These are phyloP conservation scores for Melopsittacus undulatus DNA, from an alignment of 2,797 vertebrate species.

Conservation along the genomic window DNA sequence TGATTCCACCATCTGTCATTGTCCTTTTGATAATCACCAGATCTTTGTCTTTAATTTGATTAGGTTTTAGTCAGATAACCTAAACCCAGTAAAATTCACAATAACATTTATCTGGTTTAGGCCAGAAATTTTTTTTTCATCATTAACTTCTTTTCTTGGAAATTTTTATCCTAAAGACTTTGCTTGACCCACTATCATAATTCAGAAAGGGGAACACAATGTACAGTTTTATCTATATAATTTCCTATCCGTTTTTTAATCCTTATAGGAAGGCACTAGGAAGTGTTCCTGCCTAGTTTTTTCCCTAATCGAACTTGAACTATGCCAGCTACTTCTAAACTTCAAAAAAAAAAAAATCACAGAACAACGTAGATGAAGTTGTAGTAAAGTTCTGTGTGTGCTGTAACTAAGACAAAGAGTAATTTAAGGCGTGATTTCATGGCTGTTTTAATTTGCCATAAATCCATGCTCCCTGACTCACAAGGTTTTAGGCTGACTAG, in stretches of 20 bases:
- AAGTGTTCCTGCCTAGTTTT: background rate
- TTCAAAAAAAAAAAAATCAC: background rate
- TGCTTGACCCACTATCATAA: background rate
- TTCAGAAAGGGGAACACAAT: background rate
- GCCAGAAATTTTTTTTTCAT: background rate
- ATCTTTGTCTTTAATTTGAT: background rate
- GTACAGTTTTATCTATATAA: background rate
- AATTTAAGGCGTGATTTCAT: background rate
- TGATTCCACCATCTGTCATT: background rate
- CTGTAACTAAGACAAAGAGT: background rate
- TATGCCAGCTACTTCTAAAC: background rate
- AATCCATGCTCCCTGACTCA: background rate
- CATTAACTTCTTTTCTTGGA: background rate
- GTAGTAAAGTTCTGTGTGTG: background rate
- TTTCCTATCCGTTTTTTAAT: background rate
- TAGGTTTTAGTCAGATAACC: background rate
- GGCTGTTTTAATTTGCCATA: background rate
- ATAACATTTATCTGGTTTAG: background rate
- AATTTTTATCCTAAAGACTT: background rate
- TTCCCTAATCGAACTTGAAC: background rate
- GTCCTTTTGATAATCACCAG: background rate
- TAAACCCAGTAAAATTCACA: background rate
- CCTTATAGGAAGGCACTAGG: background rate
- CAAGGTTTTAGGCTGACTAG: background rate
- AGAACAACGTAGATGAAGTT: background rate